Evolutionary conservation across 2,797 vertebrate genomes (phyloP).

Genomic region (Dryobates pubescens): DNA sequence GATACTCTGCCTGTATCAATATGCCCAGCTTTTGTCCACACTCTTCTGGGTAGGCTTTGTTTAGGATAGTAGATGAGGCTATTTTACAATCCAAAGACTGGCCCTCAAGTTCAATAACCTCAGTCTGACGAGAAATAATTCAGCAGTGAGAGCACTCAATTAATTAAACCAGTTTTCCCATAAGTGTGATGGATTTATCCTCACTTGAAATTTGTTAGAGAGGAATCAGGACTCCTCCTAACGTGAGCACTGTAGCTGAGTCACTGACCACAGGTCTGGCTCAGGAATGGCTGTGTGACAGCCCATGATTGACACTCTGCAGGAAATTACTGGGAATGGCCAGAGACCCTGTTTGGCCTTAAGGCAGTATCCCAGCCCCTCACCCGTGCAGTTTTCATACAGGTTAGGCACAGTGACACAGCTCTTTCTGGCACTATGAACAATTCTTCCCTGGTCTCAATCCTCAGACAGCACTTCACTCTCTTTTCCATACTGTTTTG

Average conservation of each 20-base stretch:
- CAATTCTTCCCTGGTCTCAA: neutral
- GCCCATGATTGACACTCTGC: neutral
- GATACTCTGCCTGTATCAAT: neutral
- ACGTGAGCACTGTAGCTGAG: neutral
- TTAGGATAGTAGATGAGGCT: neutral
- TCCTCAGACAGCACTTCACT: neutral
- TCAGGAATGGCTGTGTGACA: neutral
- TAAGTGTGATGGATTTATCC: conserved; percentile 5
- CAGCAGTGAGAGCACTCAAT: neutral
- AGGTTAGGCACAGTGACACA: neutral
- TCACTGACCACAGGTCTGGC: neutral
- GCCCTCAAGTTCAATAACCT: neutral
- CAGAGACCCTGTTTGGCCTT: neutral
- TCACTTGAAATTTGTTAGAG: neutral
- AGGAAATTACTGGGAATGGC: neutral
- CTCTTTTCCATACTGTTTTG: neutral
- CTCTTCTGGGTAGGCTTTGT: neutral
- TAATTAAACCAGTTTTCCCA: conserved; percentile 19
- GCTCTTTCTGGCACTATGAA: neutral
- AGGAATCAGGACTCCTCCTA: neutral
- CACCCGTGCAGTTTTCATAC: neutral
- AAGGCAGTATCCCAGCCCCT: accelerated
- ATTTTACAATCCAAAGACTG: neutral
- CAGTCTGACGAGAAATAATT: neutral
- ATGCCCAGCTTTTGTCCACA: neutral